Evolutionary conservation across 2,888 invertebrate species (phyloP).

Genomic region (Hyposoter dolosus): DNA sequence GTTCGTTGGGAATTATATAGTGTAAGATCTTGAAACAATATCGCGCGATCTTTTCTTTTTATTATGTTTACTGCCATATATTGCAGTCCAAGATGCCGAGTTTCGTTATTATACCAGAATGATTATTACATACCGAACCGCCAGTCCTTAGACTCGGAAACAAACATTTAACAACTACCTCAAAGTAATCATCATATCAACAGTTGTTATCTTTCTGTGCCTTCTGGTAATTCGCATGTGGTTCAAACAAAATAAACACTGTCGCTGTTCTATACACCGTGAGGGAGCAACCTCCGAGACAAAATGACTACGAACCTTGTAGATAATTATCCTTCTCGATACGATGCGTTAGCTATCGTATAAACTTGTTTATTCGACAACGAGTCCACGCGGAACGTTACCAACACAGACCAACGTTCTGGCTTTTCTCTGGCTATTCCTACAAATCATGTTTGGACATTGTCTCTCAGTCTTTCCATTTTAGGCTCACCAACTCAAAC

Average conservation of each 20-base stretch:
- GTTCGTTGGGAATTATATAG: background rate
- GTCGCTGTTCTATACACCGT: slow-evolving; percentile 9
- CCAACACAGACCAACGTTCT: background rate
- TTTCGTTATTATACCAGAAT: background rate
- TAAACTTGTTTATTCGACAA: slow-evolving; percentile 49
- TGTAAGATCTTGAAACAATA: background rate
- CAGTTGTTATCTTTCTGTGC: slow-evolving; percentile 47
- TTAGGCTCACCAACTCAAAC: background rate
- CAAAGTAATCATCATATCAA: slow-evolving; percentile 40
- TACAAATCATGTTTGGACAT: slow-evolving; percentile 9
- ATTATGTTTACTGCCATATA: slow-evolving; percentile 32
- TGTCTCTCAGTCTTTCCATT: background rate
- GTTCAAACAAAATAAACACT: slow-evolving; percentile 41
- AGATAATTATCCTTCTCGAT: slow-evolving; percentile 55
- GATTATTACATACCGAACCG: background rate
- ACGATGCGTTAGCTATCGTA: slow-evolving; percentile 60
- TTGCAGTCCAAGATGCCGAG: background rate
- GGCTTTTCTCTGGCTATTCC: slow-evolving; percentile 10
- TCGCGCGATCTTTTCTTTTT: background rate
- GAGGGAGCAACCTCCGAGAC: background rate
- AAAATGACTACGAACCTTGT: slow-evolving; percentile 23
- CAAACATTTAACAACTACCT: slow-evolving; percentile 48
- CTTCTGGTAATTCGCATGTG: slow-evolving; percentile 28
- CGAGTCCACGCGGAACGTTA: slow-evolving; percentile 29
- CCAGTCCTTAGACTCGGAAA: slow-evolving; percentile 4